A percentile compares a stretch with the other conserved stretches of the same genome.
Evolutionary conservation across 2,113 vertebrate genomes (phyloP).

Genomic region (Electrona antarctica): DNA sequence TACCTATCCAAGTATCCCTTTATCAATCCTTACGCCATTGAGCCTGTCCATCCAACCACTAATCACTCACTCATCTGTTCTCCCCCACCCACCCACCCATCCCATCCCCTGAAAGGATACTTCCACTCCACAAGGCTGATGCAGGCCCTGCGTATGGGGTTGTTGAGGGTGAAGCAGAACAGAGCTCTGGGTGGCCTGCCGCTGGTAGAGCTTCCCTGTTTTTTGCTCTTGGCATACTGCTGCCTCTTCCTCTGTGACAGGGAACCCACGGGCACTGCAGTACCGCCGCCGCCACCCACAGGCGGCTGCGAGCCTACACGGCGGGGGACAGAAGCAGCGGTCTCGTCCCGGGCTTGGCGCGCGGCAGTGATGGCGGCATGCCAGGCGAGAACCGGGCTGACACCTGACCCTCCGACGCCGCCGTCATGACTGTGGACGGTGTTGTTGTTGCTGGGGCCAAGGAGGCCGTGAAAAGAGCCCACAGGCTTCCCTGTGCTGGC

Average conservation of each 20-base stretch:
- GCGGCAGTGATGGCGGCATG: slow-evolving; percentile 93
- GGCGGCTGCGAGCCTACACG: slow-evolving; percentile 77
- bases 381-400: slow-evolving; percentile 86
- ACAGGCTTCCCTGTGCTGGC: slow-evolving; percentile 63
- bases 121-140: slow-evolving; percentile 99
- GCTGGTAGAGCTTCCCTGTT: slow-evolving; percentile 92
- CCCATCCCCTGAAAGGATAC: slow-evolving; percentile 86
- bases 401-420: slow-evolving; percentile 20
- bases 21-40: not conserved
- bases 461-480: slow-evolving; percentile 60
- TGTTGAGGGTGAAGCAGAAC: slow-evolving; percentile 98
- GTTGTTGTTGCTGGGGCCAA: slow-evolving; percentile 44
- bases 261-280: slow-evolving; percentile 83
- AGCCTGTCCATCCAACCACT: not conserved
- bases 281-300: slow-evolving; percentile 42
- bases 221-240: slow-evolving; percentile 99
- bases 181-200: slow-evolving; percentile 94
- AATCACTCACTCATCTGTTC: not conserved
- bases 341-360: slow-evolving; percentile 88
- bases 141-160: slow-evolving; percentile 99
- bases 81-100: not conserved
- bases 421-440: slow-evolving; percentile 23
- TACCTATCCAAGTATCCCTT: not conserved
- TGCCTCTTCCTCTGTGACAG: slow-evolving; percentile 97
- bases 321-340: slow-evolving; percentile 63